phyloP scores from a whole-genome alignment of 2,797 vertebrate species.

The Pagetopsis macropterus region DNA sequence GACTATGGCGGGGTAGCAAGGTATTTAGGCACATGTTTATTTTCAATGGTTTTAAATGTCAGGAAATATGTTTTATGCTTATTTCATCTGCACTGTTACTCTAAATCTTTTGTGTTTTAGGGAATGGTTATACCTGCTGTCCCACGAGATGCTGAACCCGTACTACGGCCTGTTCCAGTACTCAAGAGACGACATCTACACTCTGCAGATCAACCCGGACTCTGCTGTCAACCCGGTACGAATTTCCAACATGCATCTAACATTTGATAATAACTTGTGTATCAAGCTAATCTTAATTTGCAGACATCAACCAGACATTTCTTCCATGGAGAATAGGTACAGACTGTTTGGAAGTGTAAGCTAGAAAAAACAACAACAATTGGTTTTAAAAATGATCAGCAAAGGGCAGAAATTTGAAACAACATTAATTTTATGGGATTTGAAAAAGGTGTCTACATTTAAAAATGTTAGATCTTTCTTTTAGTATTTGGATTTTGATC shows the following conservation, averaged over 20 bases:
- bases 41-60: neutral
- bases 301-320: neutral
- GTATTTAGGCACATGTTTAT: slow-evolving; percentile 69
- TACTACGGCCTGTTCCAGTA: slow-evolving; percentile 99
- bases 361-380: neutral
- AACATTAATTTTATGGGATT: too few relatives aligned
- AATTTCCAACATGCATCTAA: neutral
- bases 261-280: neutral
- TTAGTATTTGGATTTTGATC: neutral
- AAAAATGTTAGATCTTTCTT: neutral
- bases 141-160: slow-evolving; percentile 98
- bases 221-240: slow-evolving; percentile 97
- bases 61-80: neutral
- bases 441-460: neutral
- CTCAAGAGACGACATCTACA: slow-evolving; percentile 98
- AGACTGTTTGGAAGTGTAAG: neutral
- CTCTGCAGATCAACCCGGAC: slow-evolving; percentile 97
- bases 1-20: slow-evolving; percentile 98
- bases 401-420: neutral
- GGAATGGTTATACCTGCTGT: slow-evolving; percentile 97
- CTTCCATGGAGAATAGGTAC: neutral
- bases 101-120: slow-evolving; percentile 72
- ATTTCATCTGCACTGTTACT: neutral
- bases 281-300: neutral
- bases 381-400: neutral